phyloP scores from a whole-genome alignment of 2,797 vertebrate genomes.

The Cuculus canorus region DNA sequence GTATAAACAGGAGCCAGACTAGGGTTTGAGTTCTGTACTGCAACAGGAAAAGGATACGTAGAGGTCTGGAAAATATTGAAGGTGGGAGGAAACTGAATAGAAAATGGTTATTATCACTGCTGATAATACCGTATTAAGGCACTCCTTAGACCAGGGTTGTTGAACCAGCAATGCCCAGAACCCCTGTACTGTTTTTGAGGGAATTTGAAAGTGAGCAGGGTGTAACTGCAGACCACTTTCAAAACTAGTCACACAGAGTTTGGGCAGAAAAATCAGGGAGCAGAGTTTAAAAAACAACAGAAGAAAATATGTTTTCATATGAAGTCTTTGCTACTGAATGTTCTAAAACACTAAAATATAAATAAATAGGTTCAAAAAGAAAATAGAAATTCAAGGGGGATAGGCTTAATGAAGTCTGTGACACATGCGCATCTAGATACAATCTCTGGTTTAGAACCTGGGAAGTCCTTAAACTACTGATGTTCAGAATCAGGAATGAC shows the following conservation, averaged over 20 bases:
- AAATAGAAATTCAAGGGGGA: not conserved
- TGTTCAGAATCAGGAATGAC: not conserved
- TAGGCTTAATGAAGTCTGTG: not conserved
- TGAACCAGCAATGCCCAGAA: not conserved
- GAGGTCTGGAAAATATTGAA: slow-evolving; percentile 31
- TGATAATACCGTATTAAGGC: not conserved
- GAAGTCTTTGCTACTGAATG: not conserved
- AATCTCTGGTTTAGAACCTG: not conserved
- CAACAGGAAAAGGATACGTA: not conserved
- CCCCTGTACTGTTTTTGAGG: not conserved
- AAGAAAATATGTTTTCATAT: slow-evolving; percentile 12
- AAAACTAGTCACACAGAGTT: not conserved
- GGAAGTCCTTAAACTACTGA: not conserved
- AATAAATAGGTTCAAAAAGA: not conserved
- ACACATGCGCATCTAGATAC: not conserved
- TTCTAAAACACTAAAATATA: not conserved
- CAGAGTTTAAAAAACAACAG: not conserved
- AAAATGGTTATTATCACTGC: not conserved
- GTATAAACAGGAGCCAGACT: not conserved
- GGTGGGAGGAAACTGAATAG: not conserved
- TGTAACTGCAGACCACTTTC: not conserved
- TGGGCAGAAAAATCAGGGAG: slow-evolving; percentile 3
- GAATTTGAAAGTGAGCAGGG: not conserved
- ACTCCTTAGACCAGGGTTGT: not conserved
- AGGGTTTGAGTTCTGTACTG: not conserved